These are phyloP conservation scores for Epinotia demarniana DNA, from an alignment of 2,888 invertebrate genomes.

Conservation along the genomic window DNA sequence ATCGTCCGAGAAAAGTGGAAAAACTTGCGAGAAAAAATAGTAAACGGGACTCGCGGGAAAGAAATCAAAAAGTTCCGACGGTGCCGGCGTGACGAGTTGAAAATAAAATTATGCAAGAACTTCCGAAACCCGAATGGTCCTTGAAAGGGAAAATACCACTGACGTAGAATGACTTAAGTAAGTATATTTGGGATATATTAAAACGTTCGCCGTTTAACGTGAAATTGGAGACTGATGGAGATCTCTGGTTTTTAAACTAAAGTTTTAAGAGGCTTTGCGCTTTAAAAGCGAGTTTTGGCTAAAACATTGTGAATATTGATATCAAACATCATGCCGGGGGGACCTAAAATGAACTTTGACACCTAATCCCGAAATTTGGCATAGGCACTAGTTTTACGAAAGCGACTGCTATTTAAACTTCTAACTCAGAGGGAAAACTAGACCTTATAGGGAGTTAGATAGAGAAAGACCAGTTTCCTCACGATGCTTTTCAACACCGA, in stretches of 20 bases:
- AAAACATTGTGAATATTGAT: too few relatives aligned
- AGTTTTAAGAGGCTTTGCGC: conserved; percentile 14
- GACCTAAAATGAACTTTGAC: too few relatives aligned
- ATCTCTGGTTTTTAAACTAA: conserved; percentile 14
- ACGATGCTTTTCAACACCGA: too few relatives aligned
- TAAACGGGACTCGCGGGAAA: conserved; percentile 51
- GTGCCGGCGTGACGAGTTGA: conserved; percentile 55
- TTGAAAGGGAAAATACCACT: conserved; percentile 2
- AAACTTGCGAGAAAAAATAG: conserved; percentile 54
- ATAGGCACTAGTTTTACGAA: too few relatives aligned
- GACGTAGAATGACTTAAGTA: conserved; percentile 21
- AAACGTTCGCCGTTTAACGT: not conserved
- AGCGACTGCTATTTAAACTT: too few relatives aligned
- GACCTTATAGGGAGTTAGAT: too few relatives aligned
- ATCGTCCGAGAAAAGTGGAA: conserved; percentile 50
- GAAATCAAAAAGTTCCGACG: conserved; percentile 57
- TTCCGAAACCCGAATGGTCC: conserved; percentile 22
- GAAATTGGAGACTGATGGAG: conserved; percentile 2
- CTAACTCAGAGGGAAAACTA: too few relatives aligned
- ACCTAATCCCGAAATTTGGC: too few relatives aligned
- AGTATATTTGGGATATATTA: conserved; percentile 1
- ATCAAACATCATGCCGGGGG: too few relatives aligned
- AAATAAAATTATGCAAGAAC: conserved; percentile 62
- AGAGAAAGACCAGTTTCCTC: too few relatives aligned
- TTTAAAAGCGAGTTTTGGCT: not conserved